Evolutionary conservation across 2,797 vertebrate species (phyloP).

Genomic region (Apodemus agrarius): DNA sequence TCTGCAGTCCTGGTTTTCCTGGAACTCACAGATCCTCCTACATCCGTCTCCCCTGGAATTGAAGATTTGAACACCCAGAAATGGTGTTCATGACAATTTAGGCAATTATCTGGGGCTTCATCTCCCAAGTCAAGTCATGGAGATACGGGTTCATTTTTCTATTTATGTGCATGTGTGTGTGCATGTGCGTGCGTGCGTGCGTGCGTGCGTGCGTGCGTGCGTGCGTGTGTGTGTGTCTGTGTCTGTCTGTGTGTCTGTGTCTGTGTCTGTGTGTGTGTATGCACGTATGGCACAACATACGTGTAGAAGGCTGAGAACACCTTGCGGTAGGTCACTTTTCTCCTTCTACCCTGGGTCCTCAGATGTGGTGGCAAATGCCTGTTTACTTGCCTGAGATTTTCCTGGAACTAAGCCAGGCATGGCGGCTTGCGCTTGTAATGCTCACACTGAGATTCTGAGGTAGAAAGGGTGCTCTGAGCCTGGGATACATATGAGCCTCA

Average conservation of each 20-base stretch:
- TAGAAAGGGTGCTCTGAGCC: not conserved
- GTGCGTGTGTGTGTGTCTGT: too few relatives aligned
- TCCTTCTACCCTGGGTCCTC: not conserved
- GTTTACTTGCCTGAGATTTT: not conserved
- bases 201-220: too few relatives aligned
- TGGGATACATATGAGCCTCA: not conserved
- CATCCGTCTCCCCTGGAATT: not conserved
- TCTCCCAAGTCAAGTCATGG: not conserved
- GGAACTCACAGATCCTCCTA: not conserved
- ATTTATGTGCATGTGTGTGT: not conserved
- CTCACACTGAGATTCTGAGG: not conserved
- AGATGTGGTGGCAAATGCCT: not conserved
- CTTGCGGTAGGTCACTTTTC: not conserved
- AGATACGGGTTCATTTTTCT: not conserved
- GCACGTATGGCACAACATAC: not conserved
- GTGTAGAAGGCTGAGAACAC: not conserved
- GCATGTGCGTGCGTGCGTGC: too few relatives aligned
- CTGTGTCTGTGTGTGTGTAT: too few relatives aligned
- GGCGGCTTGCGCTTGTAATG: not conserved
- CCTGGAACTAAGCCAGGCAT: not conserved
- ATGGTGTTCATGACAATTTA: not conserved
- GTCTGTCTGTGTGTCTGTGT: too few relatives aligned
- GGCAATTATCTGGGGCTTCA: not conserved
- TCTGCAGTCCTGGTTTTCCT: not conserved
- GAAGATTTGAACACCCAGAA: constrained; percentile 18